Evolutionary conservation across 2,888 invertebrate species (phyloP).

Genomic region (Xanthia togata): DNA sequence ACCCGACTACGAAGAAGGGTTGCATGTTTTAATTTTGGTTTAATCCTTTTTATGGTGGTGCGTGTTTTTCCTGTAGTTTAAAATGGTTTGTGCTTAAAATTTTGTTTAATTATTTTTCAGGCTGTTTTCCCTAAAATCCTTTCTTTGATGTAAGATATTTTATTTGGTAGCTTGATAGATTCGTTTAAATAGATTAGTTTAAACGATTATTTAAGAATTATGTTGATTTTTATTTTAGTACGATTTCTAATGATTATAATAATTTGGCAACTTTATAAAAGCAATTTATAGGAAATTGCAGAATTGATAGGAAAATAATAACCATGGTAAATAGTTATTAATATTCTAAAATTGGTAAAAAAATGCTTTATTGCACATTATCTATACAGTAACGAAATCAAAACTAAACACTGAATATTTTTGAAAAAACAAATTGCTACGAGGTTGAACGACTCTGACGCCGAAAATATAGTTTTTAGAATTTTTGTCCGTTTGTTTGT

Average conservation of each 20-base stretch:
- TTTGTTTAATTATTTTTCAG: neutral
- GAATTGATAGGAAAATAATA: no score
- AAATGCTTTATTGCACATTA: neutral
- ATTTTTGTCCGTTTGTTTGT: no score
- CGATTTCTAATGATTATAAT: neutral
- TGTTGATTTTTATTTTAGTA: neutral
- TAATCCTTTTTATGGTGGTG: neutral
- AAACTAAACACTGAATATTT: no score
- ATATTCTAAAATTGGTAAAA: no score
- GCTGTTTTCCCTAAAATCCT: no score
- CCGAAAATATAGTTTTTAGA: no score
- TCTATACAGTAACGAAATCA: no score
- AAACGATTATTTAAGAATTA: neutral
- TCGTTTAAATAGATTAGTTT: neutral
- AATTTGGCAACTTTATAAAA: constrained; percentile 9
- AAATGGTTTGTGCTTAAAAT: neutral
- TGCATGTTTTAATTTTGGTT: constrained; percentile 36
- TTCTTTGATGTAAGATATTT: neutral
- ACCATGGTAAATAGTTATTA: no score
- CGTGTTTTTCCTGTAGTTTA: neutral
- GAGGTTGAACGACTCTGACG: no score
- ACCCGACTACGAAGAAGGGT: neutral
- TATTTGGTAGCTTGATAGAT: neutral
- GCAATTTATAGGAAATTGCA: no score
- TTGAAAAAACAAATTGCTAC: no score